Base-by-base conservation (phyloP, 2,113 vertebrate genomes). In the Pachyramphus minor region DNA sequence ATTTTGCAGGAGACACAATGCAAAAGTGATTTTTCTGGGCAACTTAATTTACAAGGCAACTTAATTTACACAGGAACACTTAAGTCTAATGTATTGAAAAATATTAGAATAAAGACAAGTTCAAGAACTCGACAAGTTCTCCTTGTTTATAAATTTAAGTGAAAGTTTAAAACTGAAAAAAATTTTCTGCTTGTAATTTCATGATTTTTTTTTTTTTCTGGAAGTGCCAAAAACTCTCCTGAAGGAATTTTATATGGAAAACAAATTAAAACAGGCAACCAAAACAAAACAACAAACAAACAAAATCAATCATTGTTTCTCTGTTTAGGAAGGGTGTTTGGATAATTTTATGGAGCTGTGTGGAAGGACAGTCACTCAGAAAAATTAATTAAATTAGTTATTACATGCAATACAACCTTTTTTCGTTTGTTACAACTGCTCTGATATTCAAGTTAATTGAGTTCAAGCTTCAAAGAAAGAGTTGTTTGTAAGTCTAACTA, bases 1-100 rank as follows among this genome's bases (percentile, higher is more conserved):
- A 98, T 96, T 96, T 96, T 96, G 23, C 41, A 85, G 82, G 86
- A 97, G 19, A 7, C 63, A 7, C 81, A 85, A 73, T 88, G 42
- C 56, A 93, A 87, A 94, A 91, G 89, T 41, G 56, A 52, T 82
- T 96, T 94, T 96, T 95, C 87, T 95, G 52, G 37, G 23, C 95
- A 44, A 94, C 41, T 47, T n/a, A n/a, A n/a, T n/a, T n/a, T n/a
- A n/a, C 4, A 91, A 82, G 76, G 45, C 35, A 79, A 73, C 47
- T 83, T 59, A 94, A 93, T 91, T 96, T 96, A 93, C 28, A 87
- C 24, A 92, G 93, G n/a, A 93, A 60, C 4, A 64, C 31, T 87
- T 85, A 78, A 44, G 8, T 85, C 67, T 88, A 10, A 66, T 73
- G 89, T 91, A 13, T 90, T 59, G 53, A 76, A 94, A 72, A 93